A percentile compares a stretch with the other conserved stretches of the same genome.
Evolutionary conservation across 2,113 vertebrate species (phyloP).

Genomic region (Grantiella picta): DNA sequence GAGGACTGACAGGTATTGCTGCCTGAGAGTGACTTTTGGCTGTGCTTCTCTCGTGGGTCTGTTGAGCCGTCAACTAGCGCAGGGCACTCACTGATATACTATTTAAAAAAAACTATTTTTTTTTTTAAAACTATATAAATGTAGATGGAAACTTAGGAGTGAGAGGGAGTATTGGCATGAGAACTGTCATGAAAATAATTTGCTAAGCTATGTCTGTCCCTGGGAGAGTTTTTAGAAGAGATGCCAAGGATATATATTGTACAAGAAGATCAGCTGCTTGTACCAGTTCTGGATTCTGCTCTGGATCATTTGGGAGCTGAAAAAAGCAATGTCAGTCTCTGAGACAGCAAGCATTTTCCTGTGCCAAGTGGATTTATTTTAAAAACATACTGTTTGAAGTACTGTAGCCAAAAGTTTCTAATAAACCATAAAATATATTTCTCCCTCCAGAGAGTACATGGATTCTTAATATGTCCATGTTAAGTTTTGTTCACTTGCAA

Average conservation of each 20-base stretch:
- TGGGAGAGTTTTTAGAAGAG: neutral
- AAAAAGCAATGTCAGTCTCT: neutral
- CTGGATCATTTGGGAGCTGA: neutral
- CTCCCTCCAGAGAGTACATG: neutral
- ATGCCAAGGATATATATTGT: neutral
- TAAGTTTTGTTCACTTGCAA: neutral
- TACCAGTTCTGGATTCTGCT: neutral
- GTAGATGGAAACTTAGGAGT: neutral
- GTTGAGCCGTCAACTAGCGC: neutral
- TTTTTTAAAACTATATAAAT: neutral
- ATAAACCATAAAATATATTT: neutral
- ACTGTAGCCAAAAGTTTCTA: neutral
- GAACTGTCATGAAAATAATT: neutral
- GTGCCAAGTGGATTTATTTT: neutral
- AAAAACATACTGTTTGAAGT: neutral
- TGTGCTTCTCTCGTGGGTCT: fast-evolving
- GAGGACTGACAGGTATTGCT: neutral
- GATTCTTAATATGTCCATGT: neutral
- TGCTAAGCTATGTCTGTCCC: neutral
- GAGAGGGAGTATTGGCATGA: neutral
- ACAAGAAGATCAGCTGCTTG: neutral
- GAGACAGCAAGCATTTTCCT: neutral
- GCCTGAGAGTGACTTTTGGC: neutral
- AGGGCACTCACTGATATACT: neutral
- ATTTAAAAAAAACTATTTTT: neutral